A percentile compares a stretch with the other conserved stretches of the same genome.
These are phyloP conservation scores for Cossypha niveicapilla DNA, from an alignment of 2,797 vertebrate genomes.

Conservation along the genomic window DNA sequence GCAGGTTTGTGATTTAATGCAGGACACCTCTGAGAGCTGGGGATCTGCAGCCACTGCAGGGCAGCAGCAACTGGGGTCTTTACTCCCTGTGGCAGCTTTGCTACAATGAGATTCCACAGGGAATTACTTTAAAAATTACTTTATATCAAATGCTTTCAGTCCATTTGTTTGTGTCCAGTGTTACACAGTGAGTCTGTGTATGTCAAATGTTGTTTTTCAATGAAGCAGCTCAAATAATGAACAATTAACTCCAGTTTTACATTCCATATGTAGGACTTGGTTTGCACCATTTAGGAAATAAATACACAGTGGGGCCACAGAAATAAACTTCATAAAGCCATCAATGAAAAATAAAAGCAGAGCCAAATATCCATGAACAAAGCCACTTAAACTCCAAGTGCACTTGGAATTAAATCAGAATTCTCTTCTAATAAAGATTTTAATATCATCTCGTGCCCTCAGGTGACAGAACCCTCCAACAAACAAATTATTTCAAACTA, in stretches of 20 bases:
- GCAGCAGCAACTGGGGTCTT: background rate
- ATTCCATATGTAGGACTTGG: background rate
- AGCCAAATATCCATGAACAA: background rate
- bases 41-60: background rate
- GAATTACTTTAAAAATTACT: background rate
- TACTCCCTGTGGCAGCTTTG: background rate
- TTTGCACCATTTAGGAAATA: background rate
- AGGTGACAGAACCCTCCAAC: background rate
- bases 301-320: background rate
- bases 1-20: background rate
- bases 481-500: background rate
- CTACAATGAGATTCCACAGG: background rate
- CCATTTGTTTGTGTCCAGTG: background rate
- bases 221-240: background rate
- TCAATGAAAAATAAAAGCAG: background rate
- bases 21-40: background rate
- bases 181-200: background rate
- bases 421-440: background rate
- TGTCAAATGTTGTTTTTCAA: background rate
- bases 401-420: background rate
- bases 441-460: background rate
- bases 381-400: background rate
- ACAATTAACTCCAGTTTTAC: background rate
- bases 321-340: background rate
- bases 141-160: background rate